phyloP scores from a whole-genome alignment of 2,113 vertebrate species.

The Mobula birostris region DNA sequence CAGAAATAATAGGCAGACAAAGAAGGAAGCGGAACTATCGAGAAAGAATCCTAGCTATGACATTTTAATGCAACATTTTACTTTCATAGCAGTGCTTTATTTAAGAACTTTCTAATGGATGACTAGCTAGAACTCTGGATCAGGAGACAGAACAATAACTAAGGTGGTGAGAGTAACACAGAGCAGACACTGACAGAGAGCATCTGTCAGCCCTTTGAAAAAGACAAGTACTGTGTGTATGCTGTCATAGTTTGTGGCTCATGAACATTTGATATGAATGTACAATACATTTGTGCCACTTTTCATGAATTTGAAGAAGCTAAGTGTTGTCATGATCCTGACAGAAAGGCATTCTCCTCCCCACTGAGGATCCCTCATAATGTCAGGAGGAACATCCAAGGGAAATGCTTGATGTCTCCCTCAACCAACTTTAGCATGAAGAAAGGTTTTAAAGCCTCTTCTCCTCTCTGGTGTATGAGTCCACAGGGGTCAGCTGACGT shows the following conservation, averaged over 20 bases:
- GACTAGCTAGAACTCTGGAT: not conserved
- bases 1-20: not conserved
- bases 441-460: not conserved
- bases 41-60: not conserved
- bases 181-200: not conserved
- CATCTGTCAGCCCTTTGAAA: not conserved
- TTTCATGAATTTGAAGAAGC: not conserved
- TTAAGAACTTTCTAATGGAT: not conserved
- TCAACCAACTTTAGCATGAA: not conserved
- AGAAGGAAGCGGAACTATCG: not conserved
- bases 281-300: not conserved
- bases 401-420: not conserved
- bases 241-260: not conserved
- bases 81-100: not conserved
- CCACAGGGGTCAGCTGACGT: not conserved
- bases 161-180: not conserved
- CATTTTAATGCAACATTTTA: not conserved
- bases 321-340: not conserved
- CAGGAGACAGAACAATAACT: not conserved
- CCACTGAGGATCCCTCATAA: not conserved
- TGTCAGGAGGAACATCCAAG: not conserved
- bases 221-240: not conserved
- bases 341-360: not conserved
- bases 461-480: not conserved
- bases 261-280: slow-evolving; percentile 10